These are phyloP conservation scores for Campylorhamphus procurvoides DNA, from an alignment of 2,113 vertebrate species.

Conservation along the genomic window DNA sequence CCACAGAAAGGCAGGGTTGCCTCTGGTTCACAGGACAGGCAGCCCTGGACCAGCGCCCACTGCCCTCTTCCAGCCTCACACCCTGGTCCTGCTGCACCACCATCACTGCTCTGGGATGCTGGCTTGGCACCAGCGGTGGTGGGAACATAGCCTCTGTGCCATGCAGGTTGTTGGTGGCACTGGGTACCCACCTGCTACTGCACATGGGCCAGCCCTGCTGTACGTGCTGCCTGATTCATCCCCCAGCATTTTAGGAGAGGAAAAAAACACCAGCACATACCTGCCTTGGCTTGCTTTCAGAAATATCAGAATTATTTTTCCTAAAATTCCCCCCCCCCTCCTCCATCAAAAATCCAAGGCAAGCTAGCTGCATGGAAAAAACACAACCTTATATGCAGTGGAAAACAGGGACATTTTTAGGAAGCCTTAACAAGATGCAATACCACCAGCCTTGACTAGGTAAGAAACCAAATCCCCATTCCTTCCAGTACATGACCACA, in stretches of 20 bases:
- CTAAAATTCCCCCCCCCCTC: background rate
- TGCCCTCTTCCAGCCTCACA: background rate
- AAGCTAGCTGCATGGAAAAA: background rate
- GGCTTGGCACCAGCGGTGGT: rapidly evolving
- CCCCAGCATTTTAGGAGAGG: background rate
- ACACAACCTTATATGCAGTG: background rate
- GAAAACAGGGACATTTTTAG: background rate
- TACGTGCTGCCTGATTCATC: background rate
- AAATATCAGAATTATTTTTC: background rate
- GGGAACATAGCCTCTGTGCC: background rate
- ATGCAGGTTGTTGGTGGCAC: rapidly evolving
- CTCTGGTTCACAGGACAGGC: background rate
- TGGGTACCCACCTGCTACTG: rapidly evolving
- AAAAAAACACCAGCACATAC: rapidly evolving
- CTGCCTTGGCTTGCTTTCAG: background rate
- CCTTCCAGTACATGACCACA: background rate
- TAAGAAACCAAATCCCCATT: background rate
- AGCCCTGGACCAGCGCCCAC: rapidly evolving
- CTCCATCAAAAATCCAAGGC: background rate
- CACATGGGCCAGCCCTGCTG: background rate
- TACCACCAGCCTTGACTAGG: background rate
- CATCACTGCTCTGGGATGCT: background rate
- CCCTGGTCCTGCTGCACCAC: background rate
- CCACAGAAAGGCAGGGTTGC: background rate
- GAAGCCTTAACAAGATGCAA: background rate